Base-by-base conservation (phyloP, 2,888 invertebrate genomes). In the Phragmatobia fuliginosa region DNA sequence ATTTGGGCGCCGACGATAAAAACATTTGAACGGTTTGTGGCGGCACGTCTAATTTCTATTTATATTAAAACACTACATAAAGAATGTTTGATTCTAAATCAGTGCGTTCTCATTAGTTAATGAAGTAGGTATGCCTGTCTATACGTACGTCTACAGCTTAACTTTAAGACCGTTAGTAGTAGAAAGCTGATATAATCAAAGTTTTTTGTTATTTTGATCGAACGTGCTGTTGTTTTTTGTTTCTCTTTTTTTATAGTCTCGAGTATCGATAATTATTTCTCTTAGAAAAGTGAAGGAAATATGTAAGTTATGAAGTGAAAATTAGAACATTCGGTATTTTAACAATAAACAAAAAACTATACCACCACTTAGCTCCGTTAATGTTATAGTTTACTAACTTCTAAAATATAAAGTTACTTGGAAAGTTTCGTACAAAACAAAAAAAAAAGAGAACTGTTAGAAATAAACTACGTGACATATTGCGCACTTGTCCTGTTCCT, bases 401-500 rank as follows among this genome's bases (percentile, higher is more conserved):
- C 7, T 33, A 33, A 3, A 7, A 7, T 7, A 33, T 7, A 33
- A 5, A 16, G 36, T 36, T 49, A n/a, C 10, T n/a, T n/a, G 10
- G 8, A 49, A n/a, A 21, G 45, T 49, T 49, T 10, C n/a, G 8
- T 49, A 2, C 8, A 18, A 45, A 45, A 21, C 4, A 21, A 21
- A 49, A 49, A 49, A 49, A 10, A 49, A 10, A n/a, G 45, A 49
- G n/a, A 49, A n/a, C 8, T 0, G n/a, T 21, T n/a, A 49, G n/a
- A 49, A 49, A 49, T 49, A 49, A 49, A 49, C 45, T n/a, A 49
- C 45, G 21, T 49, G 45, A 49, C n/a, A 49, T 10, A 49, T 21
- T n/a, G 45, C 21, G 45, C 21, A 49, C 45, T 49, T 49, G 45
- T n/a, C 63, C 41, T n/a, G 45, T 63, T 63, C 49, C 21, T 21